Conservation (phyloP, 2,888 invertebrate species). For the Tupiocoris notatus region DNA sequence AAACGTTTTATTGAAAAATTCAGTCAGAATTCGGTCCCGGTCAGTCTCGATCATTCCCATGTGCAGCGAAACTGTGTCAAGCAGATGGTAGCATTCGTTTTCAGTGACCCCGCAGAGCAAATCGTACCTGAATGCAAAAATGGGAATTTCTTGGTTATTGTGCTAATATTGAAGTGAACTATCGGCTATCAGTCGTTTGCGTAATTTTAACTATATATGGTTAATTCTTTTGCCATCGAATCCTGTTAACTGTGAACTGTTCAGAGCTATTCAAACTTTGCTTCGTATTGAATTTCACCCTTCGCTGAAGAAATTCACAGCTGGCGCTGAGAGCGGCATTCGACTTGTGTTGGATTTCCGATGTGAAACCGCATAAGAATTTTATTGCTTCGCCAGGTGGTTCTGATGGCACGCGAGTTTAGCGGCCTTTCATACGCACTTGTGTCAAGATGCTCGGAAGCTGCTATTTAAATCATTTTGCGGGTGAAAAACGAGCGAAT, state of each 20-base stretch:
- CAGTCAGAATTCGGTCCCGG: slow-evolving; percentile 71
- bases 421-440: too few species aligned
- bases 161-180: too few species aligned
- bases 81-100: slow-evolving; percentile 73
- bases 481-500: too few species aligned
- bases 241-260: too few species aligned
- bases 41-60: slow-evolving; percentile 74
- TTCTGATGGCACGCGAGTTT: background rate
- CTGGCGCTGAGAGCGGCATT: background rate
- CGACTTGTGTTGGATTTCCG: background rate
- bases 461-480: too few species aligned
- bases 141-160: too few species aligned
- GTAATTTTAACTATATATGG: too few species aligned
- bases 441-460: too few species aligned
- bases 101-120: slow-evolving; percentile 83
- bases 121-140: slow-evolving; percentile 78
- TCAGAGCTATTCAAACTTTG: too few species aligned
- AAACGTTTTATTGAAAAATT: slow-evolving; percentile 74
- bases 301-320: background rate
- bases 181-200: too few species aligned
- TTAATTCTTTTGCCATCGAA: too few species aligned
- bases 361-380: background rate
- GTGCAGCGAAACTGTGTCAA: slow-evolving; percentile 69
- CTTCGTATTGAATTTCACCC: too few species aligned
- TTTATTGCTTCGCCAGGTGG: background rate